A percentile compares a stretch with the other conserved stretches of the same genome.
These are phyloP conservation scores for Drosophila antonietae DNA, from an alignment of 2,888 invertebrate genomes.

Conservation along the genomic window DNA sequence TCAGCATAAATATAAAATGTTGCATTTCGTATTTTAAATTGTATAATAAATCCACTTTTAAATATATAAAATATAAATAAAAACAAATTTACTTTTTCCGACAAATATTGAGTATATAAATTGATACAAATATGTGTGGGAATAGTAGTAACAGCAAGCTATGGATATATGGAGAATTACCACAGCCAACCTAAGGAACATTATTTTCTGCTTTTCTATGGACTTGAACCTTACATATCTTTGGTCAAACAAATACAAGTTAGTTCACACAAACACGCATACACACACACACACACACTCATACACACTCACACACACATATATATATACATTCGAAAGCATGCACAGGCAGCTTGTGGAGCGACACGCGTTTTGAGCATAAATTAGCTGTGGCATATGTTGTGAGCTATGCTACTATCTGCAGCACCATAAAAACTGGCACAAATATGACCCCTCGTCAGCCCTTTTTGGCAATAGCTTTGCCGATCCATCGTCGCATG, in stretches of 20 bases:
- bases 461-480: conserved; percentile 4
- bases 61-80: too few relatives aligned
- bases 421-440: conserved; percentile 48
- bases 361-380: conserved; percentile 71
- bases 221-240: conserved; percentile 40
- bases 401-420: conserved; percentile 28
- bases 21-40: too few relatives aligned
- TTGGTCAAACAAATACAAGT: conserved; percentile 45
- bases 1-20: too few relatives aligned
- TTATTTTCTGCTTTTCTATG: neutral
- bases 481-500: conserved; percentile 63
- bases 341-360: conserved; percentile 7
- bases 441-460: neutral
- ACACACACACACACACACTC: neutral
- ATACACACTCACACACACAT: neutral
- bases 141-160: neutral
- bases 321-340: neutral
- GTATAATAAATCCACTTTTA: too few relatives aligned
- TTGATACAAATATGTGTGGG: neutral
- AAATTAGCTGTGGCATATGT: conserved; percentile 67
- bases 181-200: neutral
- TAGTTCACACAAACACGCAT: conserved; percentile 5
- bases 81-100: too few relatives aligned
- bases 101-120: neutral
- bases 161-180: neutral